Evolutionary conservation across 92 coral and sea anemone species (phyloP).

Genomic region (Porites cylindrica): DNA sequence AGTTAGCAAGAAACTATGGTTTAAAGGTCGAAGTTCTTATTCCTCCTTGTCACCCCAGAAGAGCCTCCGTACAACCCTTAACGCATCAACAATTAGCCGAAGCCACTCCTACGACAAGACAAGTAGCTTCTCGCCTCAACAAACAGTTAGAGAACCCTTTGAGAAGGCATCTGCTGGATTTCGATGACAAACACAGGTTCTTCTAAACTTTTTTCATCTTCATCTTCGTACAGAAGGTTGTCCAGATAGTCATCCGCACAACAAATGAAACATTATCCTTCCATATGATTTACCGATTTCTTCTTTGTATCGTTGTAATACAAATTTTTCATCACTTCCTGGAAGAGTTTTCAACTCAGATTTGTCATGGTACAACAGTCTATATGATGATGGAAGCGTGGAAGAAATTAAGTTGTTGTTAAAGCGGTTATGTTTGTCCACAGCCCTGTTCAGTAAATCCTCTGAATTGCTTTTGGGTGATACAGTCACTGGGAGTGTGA

Average conservation of each 20-base stretch:
- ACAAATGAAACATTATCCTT: conserved; percentile 22
- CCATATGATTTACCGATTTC: conserved; percentile 37
- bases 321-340: conserved; percentile 30
- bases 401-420: conserved; percentile 39
- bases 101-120: no score
- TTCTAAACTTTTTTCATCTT: conserved; percentile 17
- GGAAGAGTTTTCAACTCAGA: conserved; percentile 37
- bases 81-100: no score
- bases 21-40: no score
- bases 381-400: conserved; percentile 30
- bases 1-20: no score
- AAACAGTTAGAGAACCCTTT: no score
- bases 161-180: conserved; percentile 4
- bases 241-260: conserved; percentile 42
- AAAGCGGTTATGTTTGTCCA: conserved; percentile 42
- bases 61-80: no score
- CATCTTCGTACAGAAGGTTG: conserved; percentile 8
- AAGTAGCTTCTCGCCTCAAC: no score
- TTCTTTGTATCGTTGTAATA: conserved; percentile 28
- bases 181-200: conserved; percentile 19
- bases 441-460: conserved; percentile 32
- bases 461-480: conserved; percentile 32
- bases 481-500: conserved; percentile 35
- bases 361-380: conserved; percentile 34
- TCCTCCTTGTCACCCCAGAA: no score